Evolutionary conservation across 2,113 vertebrate genomes (phyloP).

Genomic region (Gallinago media): DNA sequence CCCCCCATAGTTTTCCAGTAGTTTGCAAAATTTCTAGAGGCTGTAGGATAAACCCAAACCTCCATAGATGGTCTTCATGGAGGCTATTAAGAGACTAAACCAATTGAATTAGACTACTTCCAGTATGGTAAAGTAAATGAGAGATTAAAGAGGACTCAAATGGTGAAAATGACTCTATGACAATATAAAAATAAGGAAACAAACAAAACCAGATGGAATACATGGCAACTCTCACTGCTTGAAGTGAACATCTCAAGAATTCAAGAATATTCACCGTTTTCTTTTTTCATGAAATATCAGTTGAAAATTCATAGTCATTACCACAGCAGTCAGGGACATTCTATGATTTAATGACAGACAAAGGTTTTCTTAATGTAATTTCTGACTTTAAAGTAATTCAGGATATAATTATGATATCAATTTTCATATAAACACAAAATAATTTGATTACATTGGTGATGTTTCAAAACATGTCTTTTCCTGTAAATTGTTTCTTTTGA

Average conservation of each 20-base stretch:
- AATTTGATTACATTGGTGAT: not conserved
- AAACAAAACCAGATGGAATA: not conserved
- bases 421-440: not conserved
- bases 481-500: not conserved
- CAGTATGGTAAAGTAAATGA: not conserved
- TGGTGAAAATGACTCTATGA: not conserved
- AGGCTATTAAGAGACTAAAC: not conserved
- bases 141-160: not conserved
- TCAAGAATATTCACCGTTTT: not conserved
- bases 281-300: not conserved
- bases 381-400: not conserved
- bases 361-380: not conserved
- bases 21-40: not conserved
- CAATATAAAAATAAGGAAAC: not conserved
- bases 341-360: not conserved
- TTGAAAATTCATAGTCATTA: not conserved
- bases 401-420: not conserved
- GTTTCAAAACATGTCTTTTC: not conserved
- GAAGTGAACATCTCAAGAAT: not conserved
- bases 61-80: not conserved
- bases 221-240: not conserved
- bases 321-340: not conserved
- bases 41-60: not conserved
- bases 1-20: not conserved
- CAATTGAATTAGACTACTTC: not conserved